Evolutionary conservation across 2,797 vertebrate species (phyloP).

Genomic region (Aphelocoma californica): DNA sequence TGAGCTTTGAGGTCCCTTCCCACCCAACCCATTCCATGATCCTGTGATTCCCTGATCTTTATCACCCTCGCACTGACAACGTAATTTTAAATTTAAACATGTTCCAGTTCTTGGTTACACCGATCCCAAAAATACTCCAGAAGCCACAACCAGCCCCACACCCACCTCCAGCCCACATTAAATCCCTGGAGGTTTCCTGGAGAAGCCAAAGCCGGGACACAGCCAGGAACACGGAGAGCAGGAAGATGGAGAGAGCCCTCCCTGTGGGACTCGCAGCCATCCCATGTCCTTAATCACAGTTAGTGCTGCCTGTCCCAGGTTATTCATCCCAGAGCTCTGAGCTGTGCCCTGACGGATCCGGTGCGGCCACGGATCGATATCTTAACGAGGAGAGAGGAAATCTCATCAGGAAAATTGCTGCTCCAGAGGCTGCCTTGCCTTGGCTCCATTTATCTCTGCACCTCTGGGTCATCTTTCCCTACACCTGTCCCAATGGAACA

Average conservation of each 20-base stretch:
- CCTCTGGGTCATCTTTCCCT: accelerated
- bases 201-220: neutral
- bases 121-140: neutral
- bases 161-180: accelerated
- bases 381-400: neutral
- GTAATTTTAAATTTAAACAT: neutral
- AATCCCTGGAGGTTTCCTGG: neutral
- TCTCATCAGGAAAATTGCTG: neutral
- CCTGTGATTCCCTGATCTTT: neutral
- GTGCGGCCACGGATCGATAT: neutral
- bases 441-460: accelerated
- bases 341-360: neutral
- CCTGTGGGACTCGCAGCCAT: accelerated
- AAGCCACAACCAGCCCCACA: neutral
- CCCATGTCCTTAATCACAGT: neutral
- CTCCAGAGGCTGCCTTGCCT: neutral
- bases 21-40: neutral
- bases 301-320: neutral
- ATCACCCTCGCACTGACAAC: neutral
- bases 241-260: neutral
- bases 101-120: neutral
- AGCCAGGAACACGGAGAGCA: neutral
- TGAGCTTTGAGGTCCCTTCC: neutral
- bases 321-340: neutral
- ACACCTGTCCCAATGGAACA: accelerated